A percentile compares a stretch with the other conserved stretches of the same genome.
Conservation (phyloP, 2,888 invertebrate genomes). For the Zygothrica quintamaculata region DNA sequence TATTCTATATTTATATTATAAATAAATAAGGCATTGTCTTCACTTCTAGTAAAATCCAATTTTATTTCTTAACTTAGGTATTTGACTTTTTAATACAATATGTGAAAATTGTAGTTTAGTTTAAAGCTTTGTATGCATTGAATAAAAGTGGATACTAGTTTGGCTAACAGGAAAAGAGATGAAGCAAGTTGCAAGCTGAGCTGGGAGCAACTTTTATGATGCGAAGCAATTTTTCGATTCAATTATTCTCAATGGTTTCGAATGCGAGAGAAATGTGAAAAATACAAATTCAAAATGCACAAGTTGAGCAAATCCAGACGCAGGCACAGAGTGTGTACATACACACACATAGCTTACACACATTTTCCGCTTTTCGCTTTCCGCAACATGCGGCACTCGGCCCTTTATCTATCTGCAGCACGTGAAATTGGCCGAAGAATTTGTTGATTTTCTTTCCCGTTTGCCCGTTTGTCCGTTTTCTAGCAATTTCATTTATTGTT, state of each 20-base stretch:
- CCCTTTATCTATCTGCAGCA: slow-evolving; percentile 19
- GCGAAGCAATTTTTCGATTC: slow-evolving; percentile 79
- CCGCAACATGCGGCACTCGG: no score
- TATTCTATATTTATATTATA: no score
- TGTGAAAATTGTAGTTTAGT: slow-evolving; percentile 1
- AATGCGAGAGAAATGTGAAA: slow-evolving; percentile 27
- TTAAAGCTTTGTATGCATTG: slow-evolving; percentile 1
- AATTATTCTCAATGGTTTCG: slow-evolving; percentile 73
- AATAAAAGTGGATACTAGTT: slow-evolving; percentile 37
- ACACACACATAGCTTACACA: not conserved
- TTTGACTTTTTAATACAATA: no score
- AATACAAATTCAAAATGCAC: slow-evolving; percentile 69
- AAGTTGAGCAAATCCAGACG: slow-evolving; percentile 41
- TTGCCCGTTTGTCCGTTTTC: slow-evolving; percentile 17
- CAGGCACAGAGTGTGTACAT: no score
- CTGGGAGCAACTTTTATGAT: slow-evolving; percentile 55
- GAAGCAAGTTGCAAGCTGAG: slow-evolving; percentile 12
- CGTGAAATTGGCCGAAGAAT: slow-evolving; percentile 67
- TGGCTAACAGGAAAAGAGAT: no score
- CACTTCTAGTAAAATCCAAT: no score
- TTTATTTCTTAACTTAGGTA: no score
- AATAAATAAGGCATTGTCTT: no score
- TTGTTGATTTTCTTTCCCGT: slow-evolving; percentile 30
- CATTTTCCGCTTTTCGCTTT: no score
- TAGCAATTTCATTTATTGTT: slow-evolving; percentile 26